phyloP scores from a whole-genome alignment of 2,797 vertebrate genomes.

The Tragopan temminckii region DNA sequence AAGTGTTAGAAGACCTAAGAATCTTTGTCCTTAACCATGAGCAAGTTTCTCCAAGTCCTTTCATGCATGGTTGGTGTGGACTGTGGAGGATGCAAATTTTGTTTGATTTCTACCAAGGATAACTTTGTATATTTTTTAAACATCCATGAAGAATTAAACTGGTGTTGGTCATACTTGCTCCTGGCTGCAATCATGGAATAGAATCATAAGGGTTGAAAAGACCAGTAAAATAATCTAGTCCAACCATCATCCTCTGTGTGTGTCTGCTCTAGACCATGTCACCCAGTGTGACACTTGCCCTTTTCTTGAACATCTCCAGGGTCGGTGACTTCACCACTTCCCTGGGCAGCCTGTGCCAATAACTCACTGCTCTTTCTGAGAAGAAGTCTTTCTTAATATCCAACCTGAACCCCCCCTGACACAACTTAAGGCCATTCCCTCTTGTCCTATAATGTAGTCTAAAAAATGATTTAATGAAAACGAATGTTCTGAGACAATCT shows the following conservation, averaged over 20 bases:
- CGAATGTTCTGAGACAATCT: background rate
- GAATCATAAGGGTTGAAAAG: no score
- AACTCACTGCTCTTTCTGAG: no score
- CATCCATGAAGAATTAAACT: background rate
- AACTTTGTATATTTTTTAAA: background rate
- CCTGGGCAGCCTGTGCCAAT: no score
- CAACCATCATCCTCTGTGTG: no score
- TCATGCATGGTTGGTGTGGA: background rate
- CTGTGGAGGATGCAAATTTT: background rate
- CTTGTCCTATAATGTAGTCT: background rate
- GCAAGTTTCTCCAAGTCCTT: background rate
- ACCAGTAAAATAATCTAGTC: no score
- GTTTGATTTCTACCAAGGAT: background rate
- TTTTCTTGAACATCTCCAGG: no score
- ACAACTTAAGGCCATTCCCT: no score
- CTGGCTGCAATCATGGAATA: background rate
- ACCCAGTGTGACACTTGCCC: no score
- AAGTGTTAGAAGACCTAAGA: background rate
- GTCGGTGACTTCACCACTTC: no score
- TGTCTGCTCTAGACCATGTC: no score
- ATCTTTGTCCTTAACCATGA: background rate
- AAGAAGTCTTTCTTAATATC: no score
- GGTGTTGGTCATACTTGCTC: background rate
- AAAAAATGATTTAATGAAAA: background rate
- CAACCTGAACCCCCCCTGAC: no score